Evolutionary conservation across 2,888 invertebrate species (phyloP).

Genomic region (Philonicus albiceps): DNA sequence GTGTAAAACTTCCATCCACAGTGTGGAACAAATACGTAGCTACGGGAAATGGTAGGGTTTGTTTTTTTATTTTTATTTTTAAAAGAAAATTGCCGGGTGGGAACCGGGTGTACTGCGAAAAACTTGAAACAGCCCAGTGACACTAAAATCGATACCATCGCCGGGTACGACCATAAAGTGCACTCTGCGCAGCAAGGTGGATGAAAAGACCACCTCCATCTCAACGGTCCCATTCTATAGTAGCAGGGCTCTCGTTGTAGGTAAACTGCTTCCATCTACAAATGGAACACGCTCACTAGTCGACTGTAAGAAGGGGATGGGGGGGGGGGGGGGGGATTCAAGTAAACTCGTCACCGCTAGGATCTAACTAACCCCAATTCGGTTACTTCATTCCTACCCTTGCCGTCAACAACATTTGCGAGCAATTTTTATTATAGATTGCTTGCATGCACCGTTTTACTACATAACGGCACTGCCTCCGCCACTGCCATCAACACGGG

Average conservation of each 20-base stretch:
- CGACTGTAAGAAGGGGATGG: background rate
- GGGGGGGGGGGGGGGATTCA: background rate
- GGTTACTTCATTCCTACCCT: background rate
- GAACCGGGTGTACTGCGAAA: background rate
- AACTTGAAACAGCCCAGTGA: slow-evolving; percentile 16
- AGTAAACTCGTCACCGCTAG: background rate
- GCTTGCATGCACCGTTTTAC: slow-evolving; percentile 17
- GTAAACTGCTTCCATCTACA: background rate
- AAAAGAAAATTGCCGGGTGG: background rate
- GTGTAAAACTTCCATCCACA: background rate
- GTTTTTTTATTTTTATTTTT: background rate
- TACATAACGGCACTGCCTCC: background rate
- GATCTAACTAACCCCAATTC: background rate
- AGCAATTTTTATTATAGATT: slow-evolving; percentile 31
- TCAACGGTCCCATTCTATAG: background rate
- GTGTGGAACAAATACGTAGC: background rate
- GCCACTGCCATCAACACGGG: background rate
- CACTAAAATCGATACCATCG: slow-evolving; percentile 18
- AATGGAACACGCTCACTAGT: background rate
- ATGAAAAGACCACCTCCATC: background rate
- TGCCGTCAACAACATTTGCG: background rate
- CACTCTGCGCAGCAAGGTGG: background rate
- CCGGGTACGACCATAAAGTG: background rate
- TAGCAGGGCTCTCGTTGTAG: background rate
- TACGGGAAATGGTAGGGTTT: background rate